Evolutionary conservation across 1,140 invertebrate species (phyloP).

Genomic region (Hermatobates lingyangjiaoensis): DNA sequence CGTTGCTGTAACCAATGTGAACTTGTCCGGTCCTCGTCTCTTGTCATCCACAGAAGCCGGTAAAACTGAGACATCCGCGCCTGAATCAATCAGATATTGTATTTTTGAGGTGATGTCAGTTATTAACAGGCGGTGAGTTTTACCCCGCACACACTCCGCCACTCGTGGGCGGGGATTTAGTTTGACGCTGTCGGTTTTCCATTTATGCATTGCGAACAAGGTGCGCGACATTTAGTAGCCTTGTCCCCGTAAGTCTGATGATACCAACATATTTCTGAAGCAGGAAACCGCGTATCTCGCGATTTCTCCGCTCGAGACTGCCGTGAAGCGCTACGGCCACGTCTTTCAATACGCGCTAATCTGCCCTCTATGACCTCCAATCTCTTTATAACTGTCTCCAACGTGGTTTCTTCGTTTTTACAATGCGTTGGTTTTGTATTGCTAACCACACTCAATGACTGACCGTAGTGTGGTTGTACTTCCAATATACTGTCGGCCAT

Average conservation of each 20-base stretch:
- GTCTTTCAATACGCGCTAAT: too few species aligned
- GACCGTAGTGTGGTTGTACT: too few species aligned
- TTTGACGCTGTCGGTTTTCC: conserved; percentile 10
- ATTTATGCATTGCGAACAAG: conserved; percentile 8
- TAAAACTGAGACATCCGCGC: conserved; percentile 20
- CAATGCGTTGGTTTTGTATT: not conserved
- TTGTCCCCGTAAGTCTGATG: conserved; percentile 5
- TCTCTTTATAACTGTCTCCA: too few species aligned
- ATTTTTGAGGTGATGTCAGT: conserved; percentile 12
- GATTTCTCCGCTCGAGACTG: too few species aligned
- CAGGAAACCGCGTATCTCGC: too few species aligned
- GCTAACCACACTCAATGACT: too few species aligned
- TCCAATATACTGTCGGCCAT: conserved; percentile 5
- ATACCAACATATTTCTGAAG: conserved; percentile 12
- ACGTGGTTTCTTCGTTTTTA: too few species aligned
- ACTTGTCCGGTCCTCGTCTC: not conserved
- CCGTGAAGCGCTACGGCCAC: too few species aligned
- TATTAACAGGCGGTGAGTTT: conserved; percentile 14
- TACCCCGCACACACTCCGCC: not conserved
- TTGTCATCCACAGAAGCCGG: conserved; percentile 2
- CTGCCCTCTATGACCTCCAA: too few species aligned
- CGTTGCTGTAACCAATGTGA: conserved; percentile 12
- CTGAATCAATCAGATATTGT: conserved; percentile 18
- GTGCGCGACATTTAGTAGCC: conserved; percentile 15
- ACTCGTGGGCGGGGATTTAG: conserved; percentile 5